Base-by-base conservation (phyloP, 2,888 invertebrate species). In the Cryptocephalus primarius region DNA sequence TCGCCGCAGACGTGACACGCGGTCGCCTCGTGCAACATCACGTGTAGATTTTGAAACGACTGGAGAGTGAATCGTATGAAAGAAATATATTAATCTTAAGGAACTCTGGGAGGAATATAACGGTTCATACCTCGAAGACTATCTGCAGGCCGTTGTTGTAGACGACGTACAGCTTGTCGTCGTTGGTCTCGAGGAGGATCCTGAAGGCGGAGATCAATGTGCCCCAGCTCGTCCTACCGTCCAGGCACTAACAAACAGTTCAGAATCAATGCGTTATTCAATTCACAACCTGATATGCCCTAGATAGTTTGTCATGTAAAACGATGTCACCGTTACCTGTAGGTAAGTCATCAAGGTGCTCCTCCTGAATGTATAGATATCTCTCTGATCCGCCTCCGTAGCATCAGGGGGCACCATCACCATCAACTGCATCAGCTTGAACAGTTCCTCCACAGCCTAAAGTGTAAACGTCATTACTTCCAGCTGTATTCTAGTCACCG, bases 11-110 rank as follows among this genome's bases (percentile, higher is more conserved):
- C 85, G 66, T 88, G 88, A 62, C 88, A 89, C 1, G 89, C 89
- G 8, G 92, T 90, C 10, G 92, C 92, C 70, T 94, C 93, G 60
- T 92, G 90, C 67, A 92, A 87, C 83, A 94, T 92, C 56, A 89
- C 85, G 74, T 93, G 92, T 50, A 94, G 74, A 53, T 91, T 90
- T 71, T 88, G 87, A 61, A 93, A 79, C 31, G 91, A 89, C 80
- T 92, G 75, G 39, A 76, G 44, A 42, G 22, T 6, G 22, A 22
- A 22, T 38, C 41, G 32, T 32, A 73, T 71, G 72, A 34, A 34
- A 34, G n/a, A 9, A 34, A 34, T 34, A n/a, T 34, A 9, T 34
- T 34, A 9, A 9, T 34, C 34, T 34, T 34, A 34, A 9, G 34
- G 34, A 22, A 22, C 6, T 22, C 6, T 22, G 22, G 22, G 6